Conservation (phyloP, 2,797 vertebrate species). For the Delichon dasypus region DNA sequence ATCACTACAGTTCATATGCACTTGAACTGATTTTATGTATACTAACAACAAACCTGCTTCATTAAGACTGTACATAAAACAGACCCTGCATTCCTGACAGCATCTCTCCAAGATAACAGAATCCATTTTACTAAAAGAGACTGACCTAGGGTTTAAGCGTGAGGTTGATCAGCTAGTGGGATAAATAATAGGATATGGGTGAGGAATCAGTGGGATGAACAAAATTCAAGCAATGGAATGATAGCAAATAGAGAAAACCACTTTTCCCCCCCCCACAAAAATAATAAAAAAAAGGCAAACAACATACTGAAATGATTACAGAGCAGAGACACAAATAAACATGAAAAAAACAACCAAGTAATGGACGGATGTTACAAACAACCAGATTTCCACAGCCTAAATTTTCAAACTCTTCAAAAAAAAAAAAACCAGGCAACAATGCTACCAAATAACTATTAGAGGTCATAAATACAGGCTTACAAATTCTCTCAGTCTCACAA, state of each 20-base stretch:
- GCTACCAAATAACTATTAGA: background rate
- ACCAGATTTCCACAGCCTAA: background rate
- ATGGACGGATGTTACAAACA: background rate
- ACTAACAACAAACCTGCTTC: constrained; percentile 2
- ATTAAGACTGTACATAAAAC: background rate
- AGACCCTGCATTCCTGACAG: background rate
- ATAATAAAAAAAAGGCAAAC: background rate
- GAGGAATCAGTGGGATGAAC: background rate
- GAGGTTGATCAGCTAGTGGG: constrained; percentile 5
- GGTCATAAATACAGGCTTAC: background rate
- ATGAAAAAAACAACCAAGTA: background rate
- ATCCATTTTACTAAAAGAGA: background rate
- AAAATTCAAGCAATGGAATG: background rate
- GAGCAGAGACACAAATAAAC: background rate
- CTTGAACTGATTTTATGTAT: background rate
- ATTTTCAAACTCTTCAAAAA: background rate
- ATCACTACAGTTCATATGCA: background rate
- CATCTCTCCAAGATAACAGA: background rate
- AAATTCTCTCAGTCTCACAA: background rate
- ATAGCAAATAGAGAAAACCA: background rate
- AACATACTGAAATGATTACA: background rate
- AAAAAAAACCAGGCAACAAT: background rate
- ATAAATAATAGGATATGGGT: background rate
- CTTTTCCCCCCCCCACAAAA: background rate
- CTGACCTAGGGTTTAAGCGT: constrained; percentile 8